phyloP scores from a whole-genome alignment of 2,797 vertebrate genomes.

The Hybognathus amarus region DNA sequence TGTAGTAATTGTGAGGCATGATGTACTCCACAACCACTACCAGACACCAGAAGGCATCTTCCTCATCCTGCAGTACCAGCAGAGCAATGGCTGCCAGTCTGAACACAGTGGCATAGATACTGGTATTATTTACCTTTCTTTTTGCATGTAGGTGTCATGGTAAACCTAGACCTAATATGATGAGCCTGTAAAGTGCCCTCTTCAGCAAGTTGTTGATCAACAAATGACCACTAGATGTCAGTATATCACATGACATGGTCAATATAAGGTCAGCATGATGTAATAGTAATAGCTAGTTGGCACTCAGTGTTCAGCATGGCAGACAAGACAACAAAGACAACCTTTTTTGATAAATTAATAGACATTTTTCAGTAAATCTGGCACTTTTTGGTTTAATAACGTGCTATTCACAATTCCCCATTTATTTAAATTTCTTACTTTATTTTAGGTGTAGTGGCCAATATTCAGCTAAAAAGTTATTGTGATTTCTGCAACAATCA shows the following conservation, averaged over 20 bases:
- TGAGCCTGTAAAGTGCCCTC: not conserved
- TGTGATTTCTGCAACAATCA: too few relatives aligned
- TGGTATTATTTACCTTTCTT: not conserved
- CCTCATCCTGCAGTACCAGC: slow-evolving; percentile 88
- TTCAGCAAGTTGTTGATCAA: not conserved
- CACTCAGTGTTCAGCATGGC: not conserved
- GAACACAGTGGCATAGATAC: not conserved
- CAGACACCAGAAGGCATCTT: slow-evolving; percentile 93
- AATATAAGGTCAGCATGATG: not conserved
- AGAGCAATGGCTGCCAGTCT: slow-evolving; percentile 91
- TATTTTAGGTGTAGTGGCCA: too few relatives aligned
- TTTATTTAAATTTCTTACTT: too few relatives aligned
- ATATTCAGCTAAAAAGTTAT: too few relatives aligned
- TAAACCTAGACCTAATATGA: not conserved
- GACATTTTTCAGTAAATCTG: too few relatives aligned
- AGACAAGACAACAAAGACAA: not conserved
- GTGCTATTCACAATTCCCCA: too few relatives aligned
- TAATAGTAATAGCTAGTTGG: not conserved
- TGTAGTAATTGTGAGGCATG: slow-evolving; percentile 93
- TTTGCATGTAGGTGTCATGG: not conserved
- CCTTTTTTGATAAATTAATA: too few relatives aligned
- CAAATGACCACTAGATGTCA: slow-evolving; percentile 52
- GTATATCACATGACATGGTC: slow-evolving; percentile 31
- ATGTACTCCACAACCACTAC: slow-evolving; percentile 89
- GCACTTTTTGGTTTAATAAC: too few relatives aligned